These are phyloP conservation scores for Malaclemys terrapin DNA, from an alignment of 2,113 vertebrate genomes.

Conservation along the genomic window DNA sequence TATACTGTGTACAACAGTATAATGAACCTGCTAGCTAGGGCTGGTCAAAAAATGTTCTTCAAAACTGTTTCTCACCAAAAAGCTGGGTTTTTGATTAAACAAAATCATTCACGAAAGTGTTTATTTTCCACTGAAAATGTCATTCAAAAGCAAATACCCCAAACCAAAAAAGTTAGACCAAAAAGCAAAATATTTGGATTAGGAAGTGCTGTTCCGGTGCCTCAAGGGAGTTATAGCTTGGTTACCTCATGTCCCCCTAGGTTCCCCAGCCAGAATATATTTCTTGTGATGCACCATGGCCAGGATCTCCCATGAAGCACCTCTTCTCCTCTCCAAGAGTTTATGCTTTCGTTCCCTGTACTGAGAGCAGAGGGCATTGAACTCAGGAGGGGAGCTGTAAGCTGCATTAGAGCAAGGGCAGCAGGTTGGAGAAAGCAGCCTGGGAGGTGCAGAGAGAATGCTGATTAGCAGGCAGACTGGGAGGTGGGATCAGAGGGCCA, in stretches of 20 bases:
- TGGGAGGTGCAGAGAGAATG: neutral
- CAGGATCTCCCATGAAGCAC: neutral
- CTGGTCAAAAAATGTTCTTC: neutral
- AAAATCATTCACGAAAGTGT: neutral
- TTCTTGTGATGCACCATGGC: neutral
- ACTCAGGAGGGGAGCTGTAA: neutral
- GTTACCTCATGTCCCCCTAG: neutral
- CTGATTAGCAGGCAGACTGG: neutral
- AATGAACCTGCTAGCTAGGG: neutral
- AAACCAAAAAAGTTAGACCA: neutral
- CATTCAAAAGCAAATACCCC: neutral
- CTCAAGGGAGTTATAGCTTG: neutral
- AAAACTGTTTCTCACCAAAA: neutral
- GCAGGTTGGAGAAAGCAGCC: neutral
- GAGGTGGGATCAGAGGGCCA: neutral
- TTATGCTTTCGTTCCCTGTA: too few species aligned
- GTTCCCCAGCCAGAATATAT: neutral
- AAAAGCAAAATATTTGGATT: neutral
- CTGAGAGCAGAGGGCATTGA: too few species aligned
- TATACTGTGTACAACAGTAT: neutral
- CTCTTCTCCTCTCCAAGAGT: neutral
- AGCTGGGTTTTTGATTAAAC: neutral
- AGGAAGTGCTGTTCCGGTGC: neutral
- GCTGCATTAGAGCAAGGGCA: neutral
- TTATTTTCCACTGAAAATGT: neutral